phyloP scores from a whole-genome alignment of 1,140 invertebrate species.

The Hylaeus volcanicus region DNA sequence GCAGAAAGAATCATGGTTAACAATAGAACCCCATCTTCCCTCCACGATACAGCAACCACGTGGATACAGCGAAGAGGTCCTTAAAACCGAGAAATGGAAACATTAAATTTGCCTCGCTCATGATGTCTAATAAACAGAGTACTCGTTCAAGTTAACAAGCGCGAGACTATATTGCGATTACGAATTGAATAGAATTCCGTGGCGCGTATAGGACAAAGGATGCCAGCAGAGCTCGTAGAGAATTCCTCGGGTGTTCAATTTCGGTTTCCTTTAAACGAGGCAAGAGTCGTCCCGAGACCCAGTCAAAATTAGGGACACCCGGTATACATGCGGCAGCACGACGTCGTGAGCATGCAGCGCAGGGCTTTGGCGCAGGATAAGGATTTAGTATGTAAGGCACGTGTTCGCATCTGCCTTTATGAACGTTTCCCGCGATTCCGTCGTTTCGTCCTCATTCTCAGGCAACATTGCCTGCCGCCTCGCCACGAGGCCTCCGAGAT shows the following conservation, averaged over 20 bases:
- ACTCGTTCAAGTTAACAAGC: too few species aligned
- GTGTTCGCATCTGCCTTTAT: conserved; percentile 79
- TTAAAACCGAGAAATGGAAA: too few species aligned
- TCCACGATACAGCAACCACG: too few species aligned
- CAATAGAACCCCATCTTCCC: too few species aligned
- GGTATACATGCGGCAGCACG: conserved; percentile 37
- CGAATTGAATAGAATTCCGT: too few species aligned
- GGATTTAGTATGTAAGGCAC: conserved; percentile 78
- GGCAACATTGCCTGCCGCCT: conserved; percentile 50
- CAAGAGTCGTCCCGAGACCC: neutral
- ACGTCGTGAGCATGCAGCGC: conserved; percentile 44
- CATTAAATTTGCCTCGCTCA: too few species aligned
- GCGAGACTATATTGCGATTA: too few species aligned
- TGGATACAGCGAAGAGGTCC: too few species aligned
- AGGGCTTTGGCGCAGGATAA: conserved; percentile 59
- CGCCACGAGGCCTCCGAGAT: conserved; percentile 16
- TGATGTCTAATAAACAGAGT: too few species aligned
- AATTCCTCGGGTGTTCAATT: neutral
- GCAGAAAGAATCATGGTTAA: too few species aligned
- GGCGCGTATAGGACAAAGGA: too few species aligned
- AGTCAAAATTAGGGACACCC: conserved; percentile 44
- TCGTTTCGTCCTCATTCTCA: conserved; percentile 77
- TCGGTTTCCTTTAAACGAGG: neutral
- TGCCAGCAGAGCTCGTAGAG: too few species aligned
- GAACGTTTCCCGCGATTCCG: conserved; percentile 75